Evolutionary conservation across 2,888 invertebrate species (phyloP).

Genomic region (Epinotia bilunana): DNA sequence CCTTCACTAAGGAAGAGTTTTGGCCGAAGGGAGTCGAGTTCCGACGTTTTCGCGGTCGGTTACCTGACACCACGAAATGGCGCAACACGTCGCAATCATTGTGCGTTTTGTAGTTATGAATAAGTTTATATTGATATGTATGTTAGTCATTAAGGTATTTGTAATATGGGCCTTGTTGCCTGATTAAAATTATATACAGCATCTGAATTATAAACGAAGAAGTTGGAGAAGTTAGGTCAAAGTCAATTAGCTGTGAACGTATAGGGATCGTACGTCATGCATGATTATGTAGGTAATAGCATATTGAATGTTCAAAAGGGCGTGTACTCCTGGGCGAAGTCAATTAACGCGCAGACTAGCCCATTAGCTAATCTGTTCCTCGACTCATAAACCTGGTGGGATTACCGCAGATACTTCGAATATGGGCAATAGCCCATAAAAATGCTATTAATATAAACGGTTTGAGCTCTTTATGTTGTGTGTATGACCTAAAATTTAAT

Average conservation of each 20-base stretch:
- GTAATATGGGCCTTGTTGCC: no score
- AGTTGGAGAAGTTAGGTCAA: slow-evolving; percentile 3
- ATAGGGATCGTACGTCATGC: not conserved
- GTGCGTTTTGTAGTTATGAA: no score
- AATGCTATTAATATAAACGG: slow-evolving; percentile 53
- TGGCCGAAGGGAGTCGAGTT: no score
- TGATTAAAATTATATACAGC: no score
- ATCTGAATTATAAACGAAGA: not conserved
- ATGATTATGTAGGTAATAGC: slow-evolving; percentile 28
- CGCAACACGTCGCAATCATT: no score
- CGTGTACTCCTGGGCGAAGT: slow-evolving; percentile 56
- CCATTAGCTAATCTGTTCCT: slow-evolving; percentile 68
- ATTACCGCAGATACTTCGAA: slow-evolving; percentile 58
- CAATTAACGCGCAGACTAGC: slow-evolving; percentile 63
- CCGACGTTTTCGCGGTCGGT: no score
- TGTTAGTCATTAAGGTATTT: no score
- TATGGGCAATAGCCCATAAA: slow-evolving; percentile 62
- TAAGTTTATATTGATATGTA: no score
- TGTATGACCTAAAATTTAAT: not conserved
- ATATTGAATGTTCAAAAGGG: slow-evolving; percentile 40
- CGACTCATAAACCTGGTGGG: slow-evolving; percentile 64
- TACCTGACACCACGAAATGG: no score
- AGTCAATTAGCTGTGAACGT: slow-evolving; percentile 3
- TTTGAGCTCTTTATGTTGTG: not conserved
- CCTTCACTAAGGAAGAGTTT: no score